A percentile compares a stretch with the other conserved stretches of the same genome.
phyloP scores from a whole-genome alignment of 2,797 vertebrate genomes.

The Enteromius paludinosus region DNA sequence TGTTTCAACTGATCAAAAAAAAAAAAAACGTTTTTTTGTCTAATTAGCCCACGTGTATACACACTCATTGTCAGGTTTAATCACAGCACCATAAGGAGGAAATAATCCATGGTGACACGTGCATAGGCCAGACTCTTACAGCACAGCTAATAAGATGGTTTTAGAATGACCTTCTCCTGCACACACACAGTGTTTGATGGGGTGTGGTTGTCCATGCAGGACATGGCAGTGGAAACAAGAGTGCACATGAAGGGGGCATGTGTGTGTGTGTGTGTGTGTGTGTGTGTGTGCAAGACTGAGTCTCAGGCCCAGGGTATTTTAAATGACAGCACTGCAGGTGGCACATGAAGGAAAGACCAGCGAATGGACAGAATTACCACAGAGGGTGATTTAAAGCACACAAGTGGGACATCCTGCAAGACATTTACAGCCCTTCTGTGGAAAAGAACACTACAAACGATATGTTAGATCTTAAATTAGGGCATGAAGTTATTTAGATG shows the following conservation, averaged over 20 bases:
- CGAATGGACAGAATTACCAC: conserved; percentile 62
- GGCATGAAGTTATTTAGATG: conserved; percentile 13
- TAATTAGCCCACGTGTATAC: conserved; percentile 8
- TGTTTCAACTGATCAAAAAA: neutral
- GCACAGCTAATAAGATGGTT: conserved; percentile 41
- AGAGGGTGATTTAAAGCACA: conserved; percentile 62
- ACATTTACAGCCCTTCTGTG: conserved; percentile 13
- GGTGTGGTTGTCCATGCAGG: conserved; percentile 37
- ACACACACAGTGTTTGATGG: neutral
- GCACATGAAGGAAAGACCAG: conserved; percentile 58
- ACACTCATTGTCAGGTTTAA: conserved; percentile 14
- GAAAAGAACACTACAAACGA: conserved; percentile 19
- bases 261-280: conserved; percentile 13
- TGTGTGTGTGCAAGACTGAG: conserved; percentile 52
- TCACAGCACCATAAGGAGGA: conserved; percentile 6
- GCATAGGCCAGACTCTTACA: conserved; percentile 29
- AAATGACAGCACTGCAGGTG: conserved; percentile 68
- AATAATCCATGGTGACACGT: conserved; percentile 41
- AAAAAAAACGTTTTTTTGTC: neutral
- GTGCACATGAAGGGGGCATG: conserved; percentile 16
- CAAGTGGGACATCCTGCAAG: conserved; percentile 60
- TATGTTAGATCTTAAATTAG: conserved; percentile 29
- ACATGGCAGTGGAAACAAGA: conserved; percentile 33
- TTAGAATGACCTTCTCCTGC: conserved; percentile 56
- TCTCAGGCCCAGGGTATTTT: conserved; percentile 52